These are phyloP conservation scores for Hozukius guyotensis DNA, from an alignment of 2,797 vertebrate species.

Conservation along the genomic window DNA sequence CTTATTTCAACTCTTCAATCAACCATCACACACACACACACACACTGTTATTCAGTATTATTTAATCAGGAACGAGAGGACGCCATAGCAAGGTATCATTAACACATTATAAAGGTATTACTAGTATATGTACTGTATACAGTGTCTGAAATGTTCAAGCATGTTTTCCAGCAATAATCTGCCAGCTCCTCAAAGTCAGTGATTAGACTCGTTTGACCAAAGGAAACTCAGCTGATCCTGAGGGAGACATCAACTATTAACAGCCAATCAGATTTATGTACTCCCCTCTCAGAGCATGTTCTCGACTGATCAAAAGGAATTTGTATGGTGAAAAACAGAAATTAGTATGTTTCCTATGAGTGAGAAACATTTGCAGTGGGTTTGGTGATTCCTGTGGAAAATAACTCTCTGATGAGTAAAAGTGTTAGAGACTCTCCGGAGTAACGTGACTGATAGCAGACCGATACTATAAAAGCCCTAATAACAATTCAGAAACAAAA, in stretches of 20 bases:
- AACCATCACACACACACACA: neutral
- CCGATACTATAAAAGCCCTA: neutral
- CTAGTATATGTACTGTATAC: neutral
- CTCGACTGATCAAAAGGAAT: neutral
- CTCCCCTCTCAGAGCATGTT: slow-evolving; percentile 6
- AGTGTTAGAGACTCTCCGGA: neutral
- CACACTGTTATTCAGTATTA: neutral
- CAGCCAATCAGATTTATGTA: slow-evolving; percentile 4
- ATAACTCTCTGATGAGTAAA: neutral
- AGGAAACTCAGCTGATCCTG: neutral
- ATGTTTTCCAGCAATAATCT: neutral
- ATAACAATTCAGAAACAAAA: neutral
- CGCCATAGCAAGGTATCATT: neutral
- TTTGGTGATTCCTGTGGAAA: slow-evolving; percentile 1
- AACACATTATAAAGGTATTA: neutral
- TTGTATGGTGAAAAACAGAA: neutral
- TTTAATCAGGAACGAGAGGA: neutral
- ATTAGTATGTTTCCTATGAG: neutral
- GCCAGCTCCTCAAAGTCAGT: neutral
- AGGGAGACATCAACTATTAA: neutral
- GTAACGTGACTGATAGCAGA: neutral
- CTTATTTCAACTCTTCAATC: neutral
- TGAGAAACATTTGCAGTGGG: neutral
- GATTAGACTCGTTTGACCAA: slow-evolving; percentile 27
- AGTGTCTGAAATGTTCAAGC: neutral